Conservation (phyloP, 2,113 vertebrate species). For the Misgurnus anguillicaudatus region DNA sequence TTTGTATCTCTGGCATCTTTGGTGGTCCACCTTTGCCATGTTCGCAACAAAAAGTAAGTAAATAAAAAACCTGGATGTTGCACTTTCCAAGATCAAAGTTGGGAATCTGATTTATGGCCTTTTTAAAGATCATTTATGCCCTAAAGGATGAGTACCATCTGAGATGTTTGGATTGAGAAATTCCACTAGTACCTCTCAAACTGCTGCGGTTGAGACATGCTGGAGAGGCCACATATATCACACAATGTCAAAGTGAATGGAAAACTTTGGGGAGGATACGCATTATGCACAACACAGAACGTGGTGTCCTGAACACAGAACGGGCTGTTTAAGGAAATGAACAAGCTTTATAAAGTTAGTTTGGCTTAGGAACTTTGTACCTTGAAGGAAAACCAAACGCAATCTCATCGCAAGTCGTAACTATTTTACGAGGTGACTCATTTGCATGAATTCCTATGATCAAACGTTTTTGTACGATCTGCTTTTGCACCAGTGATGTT, state of each 20-base stretch:
- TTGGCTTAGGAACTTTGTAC: not conserved
- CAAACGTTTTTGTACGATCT: too few species aligned
- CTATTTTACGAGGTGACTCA: too few species aligned
- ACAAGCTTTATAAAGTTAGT: not conserved
- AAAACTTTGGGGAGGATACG: not conserved
- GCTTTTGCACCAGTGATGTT: too few species aligned
- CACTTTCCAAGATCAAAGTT: conserved; percentile 26
- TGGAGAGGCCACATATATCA: conserved; percentile 14
- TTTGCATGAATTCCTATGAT: too few species aligned
- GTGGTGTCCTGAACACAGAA: not conserved
- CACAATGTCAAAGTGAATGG: conserved; percentile 4
- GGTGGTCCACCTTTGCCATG: conserved; percentile 32
- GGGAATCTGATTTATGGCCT: not conserved
- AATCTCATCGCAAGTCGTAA: too few species aligned
- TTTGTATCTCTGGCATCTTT: not conserved
- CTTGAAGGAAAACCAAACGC: not conserved
- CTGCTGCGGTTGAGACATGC: conserved; percentile 26
- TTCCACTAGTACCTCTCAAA: conserved; percentile 21
- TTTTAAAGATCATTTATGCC: conserved; percentile 7
- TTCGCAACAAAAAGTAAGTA: conserved; percentile 1
- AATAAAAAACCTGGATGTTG: not conserved
- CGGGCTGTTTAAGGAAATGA: not conserved
- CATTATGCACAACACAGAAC: not conserved
- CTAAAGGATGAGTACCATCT: conserved; percentile 27
- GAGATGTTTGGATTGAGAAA: conserved; percentile 12